Conservation (phyloP, 2,797 vertebrate species). For the Columba guinea region DNA sequence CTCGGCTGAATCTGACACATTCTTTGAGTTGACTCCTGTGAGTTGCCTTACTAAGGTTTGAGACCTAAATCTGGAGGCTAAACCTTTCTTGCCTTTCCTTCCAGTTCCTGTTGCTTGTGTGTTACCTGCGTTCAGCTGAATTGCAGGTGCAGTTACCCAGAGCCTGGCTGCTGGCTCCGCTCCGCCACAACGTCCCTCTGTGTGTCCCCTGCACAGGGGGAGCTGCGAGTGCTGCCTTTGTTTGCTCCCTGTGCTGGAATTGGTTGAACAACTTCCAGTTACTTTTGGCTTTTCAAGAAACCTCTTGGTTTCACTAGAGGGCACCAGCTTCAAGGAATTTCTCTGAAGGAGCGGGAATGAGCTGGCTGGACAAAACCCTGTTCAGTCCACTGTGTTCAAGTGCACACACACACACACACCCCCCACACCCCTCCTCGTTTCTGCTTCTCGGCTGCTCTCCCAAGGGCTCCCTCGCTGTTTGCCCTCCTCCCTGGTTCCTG, state of each 20-base stretch:
- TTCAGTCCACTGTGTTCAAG: background rate
- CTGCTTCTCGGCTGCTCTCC: background rate
- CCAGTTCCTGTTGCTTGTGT: background rate
- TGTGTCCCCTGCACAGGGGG: background rate
- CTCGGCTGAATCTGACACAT: conserved; percentile 82
- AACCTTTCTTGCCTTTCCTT: background rate
- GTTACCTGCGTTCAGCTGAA: background rate
- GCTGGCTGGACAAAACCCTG: background rate
- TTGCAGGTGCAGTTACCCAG: background rate
- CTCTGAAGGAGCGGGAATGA: background rate
- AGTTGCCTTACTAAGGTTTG: conserved; percentile 13
- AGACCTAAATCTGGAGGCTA: background rate
- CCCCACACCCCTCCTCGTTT: background rate
- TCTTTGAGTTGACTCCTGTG: conserved; percentile 82
- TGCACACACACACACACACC: no score
- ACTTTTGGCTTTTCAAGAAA: background rate
- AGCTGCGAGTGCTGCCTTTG: background rate
- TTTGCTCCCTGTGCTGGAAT: background rate
- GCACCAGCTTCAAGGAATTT: conserved; percentile 10
- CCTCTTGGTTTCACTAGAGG: conserved; percentile 1
- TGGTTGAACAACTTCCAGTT: background rate
- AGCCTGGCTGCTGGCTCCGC: background rate
- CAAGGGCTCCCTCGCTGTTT: background rate
- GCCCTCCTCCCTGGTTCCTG: background rate
- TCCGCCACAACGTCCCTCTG: background rate